These are phyloP conservation scores for Halocynthia aurantium DNA, from an alignment of 23 tunicate species.

Conservation along the genomic window DNA sequence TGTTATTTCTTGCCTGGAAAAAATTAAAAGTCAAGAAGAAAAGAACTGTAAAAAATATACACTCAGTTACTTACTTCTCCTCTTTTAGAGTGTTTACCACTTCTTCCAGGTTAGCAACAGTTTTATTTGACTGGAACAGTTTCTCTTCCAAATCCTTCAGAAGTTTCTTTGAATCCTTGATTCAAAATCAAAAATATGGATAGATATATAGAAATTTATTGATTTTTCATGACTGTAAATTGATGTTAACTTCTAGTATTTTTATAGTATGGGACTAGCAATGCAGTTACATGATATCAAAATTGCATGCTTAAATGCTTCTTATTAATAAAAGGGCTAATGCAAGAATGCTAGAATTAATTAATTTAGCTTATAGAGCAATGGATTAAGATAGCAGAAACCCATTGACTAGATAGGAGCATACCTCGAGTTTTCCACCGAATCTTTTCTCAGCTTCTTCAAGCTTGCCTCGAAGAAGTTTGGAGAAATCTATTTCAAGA, in stretches of 20 bases:
- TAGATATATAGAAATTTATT: too few relatives aligned
- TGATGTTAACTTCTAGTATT: too few relatives aligned
- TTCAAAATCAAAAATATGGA: too few relatives aligned
- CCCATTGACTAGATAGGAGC: not conserved
- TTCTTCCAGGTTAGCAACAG: not conserved
- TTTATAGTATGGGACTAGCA: too few relatives aligned
- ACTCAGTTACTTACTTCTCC: not conserved
- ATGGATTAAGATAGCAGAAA: not conserved
- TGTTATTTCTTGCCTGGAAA: not conserved
- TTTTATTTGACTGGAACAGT: not conserved
- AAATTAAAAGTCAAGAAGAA: not conserved
- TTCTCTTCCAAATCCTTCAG: not conserved
- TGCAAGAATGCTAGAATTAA: too few relatives aligned
- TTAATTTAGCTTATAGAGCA: too few relatives aligned
- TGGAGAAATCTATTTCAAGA: conserved; percentile 9
- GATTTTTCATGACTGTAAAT: too few relatives aligned
- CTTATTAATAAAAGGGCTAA: too few relatives aligned
- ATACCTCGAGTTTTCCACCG: conserved; percentile 20
- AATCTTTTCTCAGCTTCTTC: conserved; percentile 14
- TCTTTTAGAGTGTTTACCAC: not conserved
- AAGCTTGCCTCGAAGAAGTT: conserved; percentile 11
- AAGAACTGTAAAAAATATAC: not conserved
- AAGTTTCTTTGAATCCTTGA: too few relatives aligned
- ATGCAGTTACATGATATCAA: too few relatives aligned
- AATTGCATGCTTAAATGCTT: too few relatives aligned